Conservation (phyloP, 2,797 vertebrate genomes). For the Loris lydekkerianus region DNA sequence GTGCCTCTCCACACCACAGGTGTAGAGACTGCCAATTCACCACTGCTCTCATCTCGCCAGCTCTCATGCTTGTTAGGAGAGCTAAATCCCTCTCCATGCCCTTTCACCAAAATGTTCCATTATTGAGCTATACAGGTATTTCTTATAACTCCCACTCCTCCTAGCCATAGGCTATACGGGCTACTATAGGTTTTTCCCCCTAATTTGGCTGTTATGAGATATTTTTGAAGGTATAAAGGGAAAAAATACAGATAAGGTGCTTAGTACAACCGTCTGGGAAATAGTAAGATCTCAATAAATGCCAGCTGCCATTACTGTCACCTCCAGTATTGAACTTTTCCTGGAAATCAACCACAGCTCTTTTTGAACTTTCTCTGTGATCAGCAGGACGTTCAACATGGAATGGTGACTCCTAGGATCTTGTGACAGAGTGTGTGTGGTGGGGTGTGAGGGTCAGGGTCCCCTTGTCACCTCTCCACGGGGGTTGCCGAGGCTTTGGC, state of each 20-base stretch:
- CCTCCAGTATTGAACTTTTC: no score
- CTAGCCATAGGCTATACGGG: no score
- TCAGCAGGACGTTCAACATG: no score
- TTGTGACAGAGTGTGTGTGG: rapidly evolving
- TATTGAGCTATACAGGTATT: no score
- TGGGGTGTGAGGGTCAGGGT: neutral
- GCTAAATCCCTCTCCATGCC: no score
- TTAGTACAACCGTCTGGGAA: neutral
- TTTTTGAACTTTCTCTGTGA: neutral
- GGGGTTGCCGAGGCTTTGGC: neutral
- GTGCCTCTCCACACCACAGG: no score
- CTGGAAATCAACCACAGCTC: neutral
- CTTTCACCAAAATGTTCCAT: no score
- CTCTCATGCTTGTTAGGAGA: no score
- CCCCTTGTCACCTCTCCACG: neutral
- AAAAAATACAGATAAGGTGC: neutral
- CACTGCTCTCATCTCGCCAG: no score
- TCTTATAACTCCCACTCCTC: no score
- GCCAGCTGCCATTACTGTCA: neutral
- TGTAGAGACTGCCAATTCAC: no score
- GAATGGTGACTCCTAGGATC: neutral
- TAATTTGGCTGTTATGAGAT: no score
- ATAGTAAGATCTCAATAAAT: neutral
- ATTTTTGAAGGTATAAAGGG: neutral
- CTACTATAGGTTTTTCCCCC: neutral